Conservation (phyloP, 2,888 invertebrate genomes). For the Conops quadrifasciatus region DNA sequence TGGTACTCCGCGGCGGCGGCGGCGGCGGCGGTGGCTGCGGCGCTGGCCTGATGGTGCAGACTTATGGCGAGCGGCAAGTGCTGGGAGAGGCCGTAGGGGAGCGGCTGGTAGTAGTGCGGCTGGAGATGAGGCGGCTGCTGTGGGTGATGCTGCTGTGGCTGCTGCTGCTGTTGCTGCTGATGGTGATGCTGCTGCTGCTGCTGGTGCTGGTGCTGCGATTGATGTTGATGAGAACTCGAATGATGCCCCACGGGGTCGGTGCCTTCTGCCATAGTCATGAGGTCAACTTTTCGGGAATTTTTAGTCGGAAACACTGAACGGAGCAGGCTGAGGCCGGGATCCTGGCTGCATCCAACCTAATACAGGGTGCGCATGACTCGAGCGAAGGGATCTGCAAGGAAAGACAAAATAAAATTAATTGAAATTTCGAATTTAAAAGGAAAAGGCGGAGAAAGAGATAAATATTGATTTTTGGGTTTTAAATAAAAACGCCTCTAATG, state of each 20-base stretch:
- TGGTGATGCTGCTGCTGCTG: slow-evolving; percentile 51
- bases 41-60: slow-evolving; percentile 57
- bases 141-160: slow-evolving; percentile 47
- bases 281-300: slow-evolving; percentile 61
- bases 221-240: slow-evolving; percentile 61
- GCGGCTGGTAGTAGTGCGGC: slow-evolving; percentile 54
- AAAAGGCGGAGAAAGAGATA: too few relatives aligned
- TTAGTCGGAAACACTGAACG: slow-evolving; percentile 21
- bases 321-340: slow-evolving; percentile 3
- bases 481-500: too few relatives aligned
- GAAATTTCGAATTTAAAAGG: too few relatives aligned
- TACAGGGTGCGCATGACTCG: slow-evolving; percentile 20
- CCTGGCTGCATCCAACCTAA: not conserved
- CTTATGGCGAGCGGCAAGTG: slow-evolving; percentile 56
- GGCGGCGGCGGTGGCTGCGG: slow-evolving; percentile 55
- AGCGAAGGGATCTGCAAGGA: slow-evolving; percentile 45
- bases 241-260: slow-evolving; percentile 71
- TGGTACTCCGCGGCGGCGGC: slow-evolving; percentile 55
- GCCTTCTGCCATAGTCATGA: slow-evolving; percentile 80
- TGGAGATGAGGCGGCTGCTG: slow-evolving; percentile 46
- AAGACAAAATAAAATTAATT: not conserved
- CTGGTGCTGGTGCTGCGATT: slow-evolving; percentile 57
- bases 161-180: slow-evolving; percentile 44
- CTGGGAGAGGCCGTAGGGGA: slow-evolving; percentile 53
- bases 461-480: too few relatives aligned